Base-by-base conservation (phyloP, 1,140 invertebrate species). In the Alviniconcha marisindica region DNA sequence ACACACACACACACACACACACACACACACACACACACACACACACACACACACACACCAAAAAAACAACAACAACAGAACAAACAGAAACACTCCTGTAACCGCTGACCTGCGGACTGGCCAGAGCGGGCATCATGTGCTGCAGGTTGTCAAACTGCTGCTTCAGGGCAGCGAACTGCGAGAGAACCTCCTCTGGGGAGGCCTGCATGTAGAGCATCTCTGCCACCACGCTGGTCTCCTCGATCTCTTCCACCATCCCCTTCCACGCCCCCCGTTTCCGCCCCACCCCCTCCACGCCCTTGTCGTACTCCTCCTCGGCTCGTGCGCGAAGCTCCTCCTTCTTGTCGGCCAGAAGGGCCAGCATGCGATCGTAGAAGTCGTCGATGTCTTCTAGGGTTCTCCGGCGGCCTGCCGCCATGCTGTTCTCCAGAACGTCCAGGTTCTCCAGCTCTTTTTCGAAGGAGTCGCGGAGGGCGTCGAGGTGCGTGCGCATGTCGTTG, bases 111-210 rank as follows among this genome's bases (percentile, higher is more conserved):
- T 76, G 73, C 10, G 73, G 12, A 15, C 4, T 28, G 2, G 24
- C 73, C 31, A 42, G 36, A 44, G 73, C 15, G 1, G 73, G 73
- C 73, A 38, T 24, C 24, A 76, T 42, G 73, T 76, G 44, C 38
- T 38, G 36, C 40, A 76, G 40, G 73, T 76, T 76, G 73, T 76
- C 73, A 38, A 38, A 76, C 40, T 76, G 73, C 73, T 76, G 73
- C 40, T 21, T 76, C 4, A 76, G 38, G 36, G 73, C 0, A n/a
- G 36, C 73, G 40, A 76, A 76, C 73, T 76, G 73, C 42, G 42
- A 0, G 36, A 76, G 73, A 0, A 44, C 18, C 18, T 76, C 73
- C 42, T 15, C 21, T 1, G 40, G 18, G 2, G 24, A 42, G 31
- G n/a, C 42, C 42, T 76, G 38, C 36, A 44, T 76, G 40, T 3